phyloP scores from a whole-genome alignment of 2,888 invertebrate species.

The Spodoptera littoralis region DNA sequence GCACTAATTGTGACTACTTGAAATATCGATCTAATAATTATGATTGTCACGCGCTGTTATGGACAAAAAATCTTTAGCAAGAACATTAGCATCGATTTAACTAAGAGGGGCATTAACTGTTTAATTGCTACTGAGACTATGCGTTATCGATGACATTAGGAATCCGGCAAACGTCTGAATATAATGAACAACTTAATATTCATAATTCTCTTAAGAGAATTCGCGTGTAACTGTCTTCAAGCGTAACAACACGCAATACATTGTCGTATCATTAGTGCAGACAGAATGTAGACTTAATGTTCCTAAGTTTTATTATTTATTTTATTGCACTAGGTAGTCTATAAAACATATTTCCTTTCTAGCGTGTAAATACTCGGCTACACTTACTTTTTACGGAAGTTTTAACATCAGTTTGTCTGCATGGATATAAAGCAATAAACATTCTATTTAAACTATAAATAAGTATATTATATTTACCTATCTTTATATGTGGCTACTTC shows the following conservation, averaged over 20 bases:
- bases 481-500: no score
- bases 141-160: conserved; percentile 27
- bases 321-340: background rate
- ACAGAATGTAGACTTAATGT: conserved; percentile 8
- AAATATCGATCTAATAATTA: background rate
- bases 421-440: no score
- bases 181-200: conserved; percentile 19
- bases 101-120: conserved; percentile 16
- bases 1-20: background rate
- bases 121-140: conserved; percentile 21
- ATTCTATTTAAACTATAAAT: no score
- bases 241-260: conserved; percentile 45
- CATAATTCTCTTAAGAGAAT: conserved; percentile 22
- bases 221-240: conserved; percentile 25
- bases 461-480: no score
- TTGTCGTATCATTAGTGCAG: conserved; percentile 28
- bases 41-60: no score
- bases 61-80: background rate
- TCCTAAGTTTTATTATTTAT: conserved; percentile 9
- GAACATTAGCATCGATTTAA: conserved; percentile 18
- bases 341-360: no score
- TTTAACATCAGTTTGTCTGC: no score
- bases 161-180: conserved; percentile 41
- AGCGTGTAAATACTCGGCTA: no score
- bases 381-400: no score